Conservation (phyloP, 2,797 vertebrate species). For the Hypotaenidia philippensis region DNA sequence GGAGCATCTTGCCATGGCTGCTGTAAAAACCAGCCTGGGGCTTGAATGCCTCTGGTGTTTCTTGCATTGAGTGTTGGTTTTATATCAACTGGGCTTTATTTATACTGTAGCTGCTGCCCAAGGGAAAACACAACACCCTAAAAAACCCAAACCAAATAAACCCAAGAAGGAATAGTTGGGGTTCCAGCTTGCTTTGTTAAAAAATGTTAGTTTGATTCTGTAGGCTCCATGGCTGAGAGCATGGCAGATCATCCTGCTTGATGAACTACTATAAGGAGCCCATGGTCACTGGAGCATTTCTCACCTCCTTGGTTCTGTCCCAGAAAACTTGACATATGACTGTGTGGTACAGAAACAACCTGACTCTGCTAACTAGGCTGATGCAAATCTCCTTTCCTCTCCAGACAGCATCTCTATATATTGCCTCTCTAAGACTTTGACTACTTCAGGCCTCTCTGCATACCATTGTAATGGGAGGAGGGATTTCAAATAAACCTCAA, state of each 20-base stretch:
- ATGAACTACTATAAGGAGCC: background rate
- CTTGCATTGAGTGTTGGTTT: accelerated
- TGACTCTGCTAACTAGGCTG: accelerated
- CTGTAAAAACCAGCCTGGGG: background rate
- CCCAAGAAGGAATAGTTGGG: background rate
- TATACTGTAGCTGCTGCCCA: background rate
- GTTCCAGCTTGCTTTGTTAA: background rate
- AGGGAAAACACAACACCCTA: accelerated
- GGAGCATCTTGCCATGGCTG: accelerated
- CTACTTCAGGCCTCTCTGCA: background rate
- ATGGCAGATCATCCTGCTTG: accelerated
- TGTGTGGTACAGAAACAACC: background rate
- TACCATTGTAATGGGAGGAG: accelerated
- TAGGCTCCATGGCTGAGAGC: background rate
- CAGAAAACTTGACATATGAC: accelerated
- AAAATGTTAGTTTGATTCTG: background rate
- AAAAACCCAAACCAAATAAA: background rate
- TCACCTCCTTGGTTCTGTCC: background rate
- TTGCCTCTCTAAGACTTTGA: background rate
- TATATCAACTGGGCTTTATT: background rate
- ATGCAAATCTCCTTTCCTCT: background rate
- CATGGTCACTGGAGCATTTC: accelerated
- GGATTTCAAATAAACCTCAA: background rate
- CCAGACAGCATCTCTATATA: background rate
- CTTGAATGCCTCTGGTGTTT: background rate